Conservation (phyloP, 2,113 vertebrate genomes). For the Crotalus tigris region DNA sequence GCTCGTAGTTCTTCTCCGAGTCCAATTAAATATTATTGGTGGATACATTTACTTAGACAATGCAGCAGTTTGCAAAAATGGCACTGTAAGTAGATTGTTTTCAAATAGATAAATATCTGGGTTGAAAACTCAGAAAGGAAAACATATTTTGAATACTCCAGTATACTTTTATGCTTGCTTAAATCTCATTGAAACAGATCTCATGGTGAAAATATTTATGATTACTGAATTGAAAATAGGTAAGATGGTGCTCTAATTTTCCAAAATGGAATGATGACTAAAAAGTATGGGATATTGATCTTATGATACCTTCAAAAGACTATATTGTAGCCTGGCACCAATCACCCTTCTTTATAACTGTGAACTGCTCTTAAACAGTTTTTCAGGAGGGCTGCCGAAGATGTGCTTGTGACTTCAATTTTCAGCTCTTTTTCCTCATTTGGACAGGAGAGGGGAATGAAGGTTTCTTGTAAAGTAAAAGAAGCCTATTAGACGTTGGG, state of each 20-base stretch:
- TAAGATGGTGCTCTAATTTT: not conserved
- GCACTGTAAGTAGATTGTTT: constrained; percentile 69
- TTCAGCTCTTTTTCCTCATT: not conserved
- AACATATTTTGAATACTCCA: not conserved
- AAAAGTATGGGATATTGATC: not conserved
- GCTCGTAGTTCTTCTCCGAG: constrained; percentile 89
- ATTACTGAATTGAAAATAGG: not conserved
- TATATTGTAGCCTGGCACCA: not conserved
- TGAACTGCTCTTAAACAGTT: not conserved
- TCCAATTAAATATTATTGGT: constrained; percentile 96
- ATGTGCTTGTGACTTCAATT: not conserved
- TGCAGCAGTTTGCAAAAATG: constrained; percentile 78
- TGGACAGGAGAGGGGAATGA: not conserved
- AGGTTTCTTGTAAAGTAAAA: not conserved
- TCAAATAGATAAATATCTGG: not conserved
- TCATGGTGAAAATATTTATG: not conserved
- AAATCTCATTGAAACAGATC: not conserved
- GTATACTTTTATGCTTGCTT: not conserved
- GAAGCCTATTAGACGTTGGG: not conserved
- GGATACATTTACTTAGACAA: constrained; percentile 98
- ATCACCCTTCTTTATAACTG: not conserved
- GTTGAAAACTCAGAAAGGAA: not conserved
- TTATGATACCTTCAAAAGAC: not conserved
- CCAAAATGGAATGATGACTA: not conserved
- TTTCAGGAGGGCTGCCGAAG: not conserved